Evolutionary conservation across 2,888 invertebrate species (phyloP).

Genomic region (Volucella bombylans): DNA sequence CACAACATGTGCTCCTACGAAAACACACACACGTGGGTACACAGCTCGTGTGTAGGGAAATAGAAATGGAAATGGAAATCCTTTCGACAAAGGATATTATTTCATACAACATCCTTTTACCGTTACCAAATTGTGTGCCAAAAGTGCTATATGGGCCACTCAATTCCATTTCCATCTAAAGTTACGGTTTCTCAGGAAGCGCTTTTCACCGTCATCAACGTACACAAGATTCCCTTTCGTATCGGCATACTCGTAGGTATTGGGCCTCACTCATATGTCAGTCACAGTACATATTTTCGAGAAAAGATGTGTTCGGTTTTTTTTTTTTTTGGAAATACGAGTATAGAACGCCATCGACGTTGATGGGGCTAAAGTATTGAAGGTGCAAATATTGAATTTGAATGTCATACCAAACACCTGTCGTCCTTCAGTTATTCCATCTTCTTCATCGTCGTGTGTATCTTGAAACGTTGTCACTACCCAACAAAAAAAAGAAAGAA

Average conservation of each 20-base stretch:
- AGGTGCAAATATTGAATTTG: slow-evolving; percentile 62
- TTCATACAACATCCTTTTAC: slow-evolving; percentile 36
- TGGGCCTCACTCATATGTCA: neutral
- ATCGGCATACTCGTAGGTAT: no score
- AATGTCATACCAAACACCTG: slow-evolving; percentile 51
- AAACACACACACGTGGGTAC: neutral
- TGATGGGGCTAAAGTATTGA: slow-evolving; percentile 17
- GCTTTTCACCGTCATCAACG: slow-evolving; percentile 12
- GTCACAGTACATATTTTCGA: neutral
- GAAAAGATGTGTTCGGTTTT: neutral
- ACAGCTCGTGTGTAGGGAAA: neutral
- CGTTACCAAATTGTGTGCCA: slow-evolving; percentile 53
- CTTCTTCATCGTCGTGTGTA: slow-evolving; percentile 22
- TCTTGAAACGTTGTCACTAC: slow-evolving; percentile 20
- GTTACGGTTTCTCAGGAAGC: slow-evolving; percentile 30
- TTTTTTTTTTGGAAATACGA: slow-evolving; percentile 1
- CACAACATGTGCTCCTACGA: neutral
- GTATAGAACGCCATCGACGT: slow-evolving; percentile 1
- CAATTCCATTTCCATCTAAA: slow-evolving; percentile 17
- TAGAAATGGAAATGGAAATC: neutral
- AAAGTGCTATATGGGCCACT: slow-evolving; percentile 51
- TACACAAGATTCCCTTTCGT: neutral
- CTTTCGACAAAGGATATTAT: slow-evolving; percentile 22
- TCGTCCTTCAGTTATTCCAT: slow-evolving; percentile 37
- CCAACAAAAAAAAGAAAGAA: no score